Evolutionary conservation across 2,113 vertebrate genomes (phyloP), one percentile per base, ranked within the genome.

Genomic region (Leiothrix lutea): DNA sequence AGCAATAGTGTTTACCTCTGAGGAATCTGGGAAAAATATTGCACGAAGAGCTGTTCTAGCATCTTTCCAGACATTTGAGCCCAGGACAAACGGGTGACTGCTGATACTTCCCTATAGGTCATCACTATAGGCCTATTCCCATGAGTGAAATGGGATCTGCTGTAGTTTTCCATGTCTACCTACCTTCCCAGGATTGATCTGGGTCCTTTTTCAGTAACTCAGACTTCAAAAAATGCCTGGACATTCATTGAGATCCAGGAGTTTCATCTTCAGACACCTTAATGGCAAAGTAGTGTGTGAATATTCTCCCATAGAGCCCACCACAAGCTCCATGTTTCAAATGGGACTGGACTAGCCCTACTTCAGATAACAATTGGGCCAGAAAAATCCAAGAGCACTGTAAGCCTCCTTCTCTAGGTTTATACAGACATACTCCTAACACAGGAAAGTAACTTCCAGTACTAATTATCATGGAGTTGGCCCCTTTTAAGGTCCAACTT

Each of bases 291-390:
- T 17, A 66, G 14, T 40, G 15, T 9, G 4, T 56, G 20, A 64
- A 33, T 12, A 11, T 28, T 18, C 7, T 73, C 25, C 23, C 5
- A 4, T 1, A 38, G 31, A 40, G 28, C 4, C 12, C 8, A 36
- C 8, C 0, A 7, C 0, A 8, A 29, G 22, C 11, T 80, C 29
- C 14, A 15, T 2, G 1, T 53, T 80, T 14, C 10, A 23, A 28
- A 42, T 0, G 4, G 18, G 11, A 22, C 35, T 47, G 15, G 23
- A 31, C 7, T n/a, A 75, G 47, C 6, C 8, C 29, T 71, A 8
- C 14, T 67, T 88, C 42, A 64, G 33, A 22, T 4, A 66, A 6
- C 6, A 70, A 7, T 2, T 71, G 20, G 51, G 35, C 29, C 15
- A 70, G 26, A 85, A 66, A 81, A 79, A 54, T 18, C 8, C 9